phyloP scores from a whole-genome alignment of 2,113 vertebrate genomes.

The Dromas ardeola region DNA sequence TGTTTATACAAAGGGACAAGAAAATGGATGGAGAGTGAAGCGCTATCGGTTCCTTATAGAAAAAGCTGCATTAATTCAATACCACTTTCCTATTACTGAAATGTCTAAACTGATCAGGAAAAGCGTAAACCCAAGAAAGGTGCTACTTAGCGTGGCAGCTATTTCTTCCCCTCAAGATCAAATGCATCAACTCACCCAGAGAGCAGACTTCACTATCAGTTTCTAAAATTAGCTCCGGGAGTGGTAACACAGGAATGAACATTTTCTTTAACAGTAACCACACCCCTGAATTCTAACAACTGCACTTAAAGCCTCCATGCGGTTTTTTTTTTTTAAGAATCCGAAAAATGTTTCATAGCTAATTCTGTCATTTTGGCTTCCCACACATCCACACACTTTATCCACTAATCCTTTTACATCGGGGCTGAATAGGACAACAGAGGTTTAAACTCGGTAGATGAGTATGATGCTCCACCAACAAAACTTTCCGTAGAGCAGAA shows the following conservation, averaged over 20 bases:
- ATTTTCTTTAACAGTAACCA: not conserved
- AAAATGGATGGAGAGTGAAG: not conserved
- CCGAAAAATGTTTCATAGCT: not conserved
- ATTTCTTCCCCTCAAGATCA: not conserved
- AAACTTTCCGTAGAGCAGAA: not conserved
- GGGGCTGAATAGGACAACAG: fast-evolving
- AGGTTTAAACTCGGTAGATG: fast-evolving
- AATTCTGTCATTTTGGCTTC: not conserved
- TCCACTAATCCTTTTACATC: not conserved
- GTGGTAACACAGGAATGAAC: not conserved
- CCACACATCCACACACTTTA: not conserved
- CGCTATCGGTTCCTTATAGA: not conserved
- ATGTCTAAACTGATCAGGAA: not conserved
- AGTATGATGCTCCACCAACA: not conserved
- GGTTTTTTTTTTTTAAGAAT: not conserved
- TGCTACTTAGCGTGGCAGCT: not conserved
- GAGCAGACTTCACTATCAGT: not conserved
- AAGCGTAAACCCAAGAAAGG: not conserved
- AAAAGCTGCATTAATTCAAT: not conserved
- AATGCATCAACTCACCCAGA: not conserved
- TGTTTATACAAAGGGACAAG: not conserved
- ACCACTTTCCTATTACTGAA: not conserved
- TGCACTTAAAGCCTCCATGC: not conserved
- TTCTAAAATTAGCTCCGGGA: fast-evolving
- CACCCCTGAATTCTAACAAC: not conserved